Percentiles rank a stretch among this genome's conserved stretches.
Evolutionary conservation across 2,797 vertebrate genomes (phyloP).

Genomic region (Podarcis siculus): DNA sequence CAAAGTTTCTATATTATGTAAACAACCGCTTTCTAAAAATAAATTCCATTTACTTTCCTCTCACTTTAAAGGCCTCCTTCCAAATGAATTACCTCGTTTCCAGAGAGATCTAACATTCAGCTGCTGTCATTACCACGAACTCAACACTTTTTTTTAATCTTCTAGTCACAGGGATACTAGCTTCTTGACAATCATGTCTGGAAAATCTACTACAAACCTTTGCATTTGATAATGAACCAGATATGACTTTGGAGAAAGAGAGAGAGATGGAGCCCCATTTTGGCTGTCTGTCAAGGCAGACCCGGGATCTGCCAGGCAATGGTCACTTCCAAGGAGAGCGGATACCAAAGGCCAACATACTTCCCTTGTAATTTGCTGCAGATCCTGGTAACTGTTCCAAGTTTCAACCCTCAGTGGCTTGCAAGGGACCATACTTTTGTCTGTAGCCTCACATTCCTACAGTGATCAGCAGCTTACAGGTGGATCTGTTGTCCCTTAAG

Average conservation of each 20-base stretch:
- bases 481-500: neutral
- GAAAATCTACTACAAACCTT: neutral
- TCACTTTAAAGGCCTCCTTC: conserved; percentile 24
- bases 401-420: neutral
- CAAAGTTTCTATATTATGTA: conserved; percentile 47
- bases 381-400: neutral
- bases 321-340: neutral
- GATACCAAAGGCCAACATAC: neutral
- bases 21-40: conserved; percentile 57
- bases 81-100: conserved; percentile 38
- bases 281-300: neutral
- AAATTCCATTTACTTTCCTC: conserved; percentile 45
- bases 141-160: conserved; percentile 6
- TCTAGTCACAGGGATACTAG: neutral
- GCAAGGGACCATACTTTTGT: neutral
- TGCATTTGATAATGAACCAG: neutral
- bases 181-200: neutral
- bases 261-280: neutral
- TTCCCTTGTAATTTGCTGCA: neutral
- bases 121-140: neutral
- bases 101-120: conserved; percentile 23
- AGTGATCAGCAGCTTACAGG: neutral
- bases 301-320: neutral
- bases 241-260: neutral
- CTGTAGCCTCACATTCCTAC: neutral